A percentile compares a stretch with the other conserved stretches of the same genome.
Evolutionary conservation across 2,113 vertebrate species (phyloP).

Genomic region (Peromyscus leucopus): DNA sequence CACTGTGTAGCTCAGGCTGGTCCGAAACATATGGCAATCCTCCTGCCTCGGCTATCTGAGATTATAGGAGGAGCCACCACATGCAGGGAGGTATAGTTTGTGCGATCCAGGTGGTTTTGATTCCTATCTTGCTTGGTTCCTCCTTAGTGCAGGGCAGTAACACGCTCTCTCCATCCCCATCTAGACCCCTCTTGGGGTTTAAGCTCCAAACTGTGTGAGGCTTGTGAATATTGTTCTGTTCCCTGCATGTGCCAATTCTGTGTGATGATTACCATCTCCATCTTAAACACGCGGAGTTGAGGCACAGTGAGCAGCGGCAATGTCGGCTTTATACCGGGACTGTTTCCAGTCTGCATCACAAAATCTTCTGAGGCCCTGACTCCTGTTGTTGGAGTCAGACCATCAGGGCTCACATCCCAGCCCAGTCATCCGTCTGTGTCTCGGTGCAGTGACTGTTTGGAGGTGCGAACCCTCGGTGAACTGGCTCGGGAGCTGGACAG

Average conservation of each 20-base stretch:
- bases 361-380: neutral
- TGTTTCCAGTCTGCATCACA: neutral
- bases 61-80: neutral
- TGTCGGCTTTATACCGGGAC: neutral
- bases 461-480: neutral
- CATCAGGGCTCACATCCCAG: neutral
- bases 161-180: neutral
- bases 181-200: neutral
- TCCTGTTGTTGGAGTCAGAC: neutral
- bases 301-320: neutral
- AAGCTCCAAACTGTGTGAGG: neutral
- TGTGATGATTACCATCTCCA: neutral
- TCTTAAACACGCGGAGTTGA: neutral
- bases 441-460: neutral
- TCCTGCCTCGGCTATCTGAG: neutral
- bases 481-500: neutral
- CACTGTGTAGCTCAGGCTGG: neutral
- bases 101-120: neutral
- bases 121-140: neutral
- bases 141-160: too few species aligned
- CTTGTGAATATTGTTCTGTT: rapidly evolving
- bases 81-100: neutral
- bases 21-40: neutral
- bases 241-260: neutral
- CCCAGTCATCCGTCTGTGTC: neutral